A percentile compares a stretch with the other conserved stretches of the same genome.
phyloP scores from a whole-genome alignment of 1,140 invertebrate genomes.

The Pinna nobilis region DNA sequence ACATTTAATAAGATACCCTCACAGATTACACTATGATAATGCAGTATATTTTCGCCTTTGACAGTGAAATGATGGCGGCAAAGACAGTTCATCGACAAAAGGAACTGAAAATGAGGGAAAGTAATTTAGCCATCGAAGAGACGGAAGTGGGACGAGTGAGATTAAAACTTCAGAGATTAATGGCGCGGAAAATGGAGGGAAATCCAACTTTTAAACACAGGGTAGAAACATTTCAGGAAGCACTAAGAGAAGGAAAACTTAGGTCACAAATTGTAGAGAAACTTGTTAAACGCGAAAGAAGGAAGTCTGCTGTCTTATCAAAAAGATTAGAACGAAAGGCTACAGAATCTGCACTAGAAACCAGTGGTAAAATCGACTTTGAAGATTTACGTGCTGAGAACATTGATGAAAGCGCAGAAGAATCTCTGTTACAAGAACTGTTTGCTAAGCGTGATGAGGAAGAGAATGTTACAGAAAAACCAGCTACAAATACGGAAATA shows the following conservation, averaged over 20 bases:
- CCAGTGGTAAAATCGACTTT: background rate
- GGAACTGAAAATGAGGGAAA: slow-evolving; percentile 18
- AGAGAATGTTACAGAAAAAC: too few species aligned
- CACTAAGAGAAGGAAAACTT: slow-evolving; percentile 18
- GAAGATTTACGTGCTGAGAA: too few species aligned
- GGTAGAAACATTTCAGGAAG: slow-evolving; percentile 28
- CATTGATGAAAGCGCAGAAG: too few species aligned
- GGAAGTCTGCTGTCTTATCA: background rate
- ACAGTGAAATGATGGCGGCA: slow-evolving; percentile 47
- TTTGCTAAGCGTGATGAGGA: too few species aligned
- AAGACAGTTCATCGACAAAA: slow-evolving; percentile 39
- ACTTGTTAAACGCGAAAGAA: background rate
- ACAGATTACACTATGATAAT: background rate
- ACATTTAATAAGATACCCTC: too few species aligned
- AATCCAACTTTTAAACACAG: slow-evolving; percentile 37
- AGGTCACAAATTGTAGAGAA: background rate
- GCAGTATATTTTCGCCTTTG: background rate
- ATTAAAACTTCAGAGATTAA: slow-evolving; percentile 51
- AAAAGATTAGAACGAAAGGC: background rate
- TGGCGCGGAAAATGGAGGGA: slow-evolving; percentile 48
- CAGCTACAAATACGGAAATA: too few species aligned
- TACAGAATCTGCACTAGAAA: background rate
- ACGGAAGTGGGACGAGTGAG: slow-evolving; percentile 52
- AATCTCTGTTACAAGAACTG: too few species aligned
- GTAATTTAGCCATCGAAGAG: slow-evolving; percentile 40